These are phyloP conservation scores for Smittia aterrima DNA, from an alignment of 2,888 invertebrate genomes.

Conservation along the genomic window DNA sequence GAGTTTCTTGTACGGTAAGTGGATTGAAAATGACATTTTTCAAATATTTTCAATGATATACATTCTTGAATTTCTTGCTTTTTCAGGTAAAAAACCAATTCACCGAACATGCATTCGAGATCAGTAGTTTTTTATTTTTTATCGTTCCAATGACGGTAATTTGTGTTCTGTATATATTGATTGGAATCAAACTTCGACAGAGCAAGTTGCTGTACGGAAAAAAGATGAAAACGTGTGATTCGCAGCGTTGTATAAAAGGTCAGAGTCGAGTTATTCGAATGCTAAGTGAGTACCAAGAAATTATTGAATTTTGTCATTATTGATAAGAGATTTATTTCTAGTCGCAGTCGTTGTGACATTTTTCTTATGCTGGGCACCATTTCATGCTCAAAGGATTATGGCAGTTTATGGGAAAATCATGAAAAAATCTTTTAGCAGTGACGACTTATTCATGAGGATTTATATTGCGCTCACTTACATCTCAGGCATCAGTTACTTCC, in stretches of 20 bases:
- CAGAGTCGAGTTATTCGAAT: slow-evolving; percentile 73
- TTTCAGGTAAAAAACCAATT: slow-evolving; percentile 52
- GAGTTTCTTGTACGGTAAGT: slow-evolving; percentile 52
- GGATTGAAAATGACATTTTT: not conserved
- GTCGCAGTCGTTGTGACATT: slow-evolving; percentile 83
- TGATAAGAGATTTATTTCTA: slow-evolving; percentile 52
- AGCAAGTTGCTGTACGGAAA: slow-evolving; percentile 62
- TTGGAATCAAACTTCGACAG: slow-evolving; percentile 68
- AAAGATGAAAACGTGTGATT: slow-evolving; percentile 54
- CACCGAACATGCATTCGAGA: slow-evolving; percentile 69
- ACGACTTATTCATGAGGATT: slow-evolving; percentile 64
- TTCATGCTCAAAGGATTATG: slow-evolving; percentile 85
- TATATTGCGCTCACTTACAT: slow-evolving; percentile 62
- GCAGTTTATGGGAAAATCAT: slow-evolving; percentile 65
- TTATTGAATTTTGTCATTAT: slow-evolving; percentile 21
- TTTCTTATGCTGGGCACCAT: slow-evolving; percentile 87
- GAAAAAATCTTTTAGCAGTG: slow-evolving; percentile 50
- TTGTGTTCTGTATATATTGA: slow-evolving; percentile 74
- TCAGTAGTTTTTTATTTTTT: slow-evolving; percentile 80
- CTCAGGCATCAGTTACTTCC: slow-evolving; percentile 66
- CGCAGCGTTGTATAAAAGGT: slow-evolving; percentile 46
- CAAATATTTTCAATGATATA: not conserved
- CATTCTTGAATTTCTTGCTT: too few species aligned
- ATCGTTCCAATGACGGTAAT: slow-evolving; percentile 84
- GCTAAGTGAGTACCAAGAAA: slow-evolving; percentile 63